phyloP scores from a whole-genome alignment of 2,113 vertebrate species.

The Amblyopsis rosae region DNA sequence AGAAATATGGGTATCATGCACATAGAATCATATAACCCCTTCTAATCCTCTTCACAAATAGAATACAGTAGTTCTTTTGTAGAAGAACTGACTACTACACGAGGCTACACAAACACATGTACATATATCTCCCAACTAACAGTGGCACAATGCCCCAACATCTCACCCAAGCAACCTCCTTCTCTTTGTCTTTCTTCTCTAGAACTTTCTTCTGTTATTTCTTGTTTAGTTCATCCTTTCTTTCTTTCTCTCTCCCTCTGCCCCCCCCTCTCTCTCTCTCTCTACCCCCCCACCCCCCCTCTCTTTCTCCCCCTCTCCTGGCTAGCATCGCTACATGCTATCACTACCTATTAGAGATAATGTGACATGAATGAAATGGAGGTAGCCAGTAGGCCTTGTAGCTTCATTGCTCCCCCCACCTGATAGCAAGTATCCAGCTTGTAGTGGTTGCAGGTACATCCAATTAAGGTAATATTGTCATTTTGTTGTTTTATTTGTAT shows the following conservation, averaged over 20 bases:
- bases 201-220: neutral
- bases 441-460: no score
- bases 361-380: neutral
- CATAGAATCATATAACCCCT: no score
- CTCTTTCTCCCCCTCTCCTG: neutral
- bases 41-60: no score
- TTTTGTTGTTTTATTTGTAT: no score
- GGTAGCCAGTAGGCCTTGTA: no score
- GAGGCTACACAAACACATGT: neutral
- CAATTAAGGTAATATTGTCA: no score
- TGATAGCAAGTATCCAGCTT: no score
- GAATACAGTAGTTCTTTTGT: no score
- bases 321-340: neutral
- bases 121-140: no score
- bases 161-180: neutral
- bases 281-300: neutral
- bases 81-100: neutral
- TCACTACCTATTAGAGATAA: neutral
- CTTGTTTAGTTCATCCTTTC: neutral
- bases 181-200: neutral
- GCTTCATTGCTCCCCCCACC: no score
- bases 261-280: neutral
- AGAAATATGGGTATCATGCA: no score
- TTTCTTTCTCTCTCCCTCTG: constrained; percentile 8
- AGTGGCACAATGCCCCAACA: neutral